Percentiles rank a stretch among this genome's conserved stretches.
These are phyloP conservation scores for Herpetotheres cachinnans DNA, from an alignment of 2,113 vertebrate genomes.

Conservation along the genomic window DNA sequence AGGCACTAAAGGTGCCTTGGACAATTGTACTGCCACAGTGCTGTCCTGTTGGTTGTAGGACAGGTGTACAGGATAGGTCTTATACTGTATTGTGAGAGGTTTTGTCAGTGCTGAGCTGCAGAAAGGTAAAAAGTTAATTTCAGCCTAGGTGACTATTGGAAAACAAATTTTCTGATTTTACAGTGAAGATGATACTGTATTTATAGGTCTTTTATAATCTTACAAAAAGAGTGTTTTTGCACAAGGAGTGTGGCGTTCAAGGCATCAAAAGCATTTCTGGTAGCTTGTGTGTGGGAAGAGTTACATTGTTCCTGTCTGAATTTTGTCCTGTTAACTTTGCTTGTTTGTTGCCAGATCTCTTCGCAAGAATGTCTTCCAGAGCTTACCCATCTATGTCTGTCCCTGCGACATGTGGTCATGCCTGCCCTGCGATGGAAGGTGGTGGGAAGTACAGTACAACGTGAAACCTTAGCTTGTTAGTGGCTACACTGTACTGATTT, in stretches of 20 bases:
- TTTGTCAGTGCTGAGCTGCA: not conserved
- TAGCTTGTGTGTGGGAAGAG: not conserved
- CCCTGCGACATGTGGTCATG: not conserved
- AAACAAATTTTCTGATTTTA: not conserved
- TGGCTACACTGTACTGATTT: not conserved
- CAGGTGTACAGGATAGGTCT: not conserved
- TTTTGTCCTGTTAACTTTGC: not conserved
- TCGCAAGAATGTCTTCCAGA: not conserved
- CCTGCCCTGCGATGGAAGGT: not conserved
- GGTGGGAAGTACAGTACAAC: not conserved
- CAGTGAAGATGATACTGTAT: not conserved
- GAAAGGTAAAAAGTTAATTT: not conserved
- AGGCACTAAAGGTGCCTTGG: not conserved
- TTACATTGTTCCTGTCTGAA: not conserved
- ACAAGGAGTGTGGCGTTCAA: not conserved
- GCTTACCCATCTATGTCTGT: not conserved
- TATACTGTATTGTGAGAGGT: not conserved
- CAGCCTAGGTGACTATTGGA: not conserved
- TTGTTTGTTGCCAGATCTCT: not conserved
- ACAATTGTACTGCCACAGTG: not conserved
- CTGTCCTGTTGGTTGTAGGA: not conserved
- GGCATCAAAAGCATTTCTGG: not conserved
- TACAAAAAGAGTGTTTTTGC: not conserved
- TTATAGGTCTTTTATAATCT: not conserved
- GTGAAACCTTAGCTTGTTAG: not conserved